A percentile compares a stretch with the other conserved stretches of the same genome.
phyloP scores from a whole-genome alignment of 2,888 invertebrate species.

The Tachina fera region DNA sequence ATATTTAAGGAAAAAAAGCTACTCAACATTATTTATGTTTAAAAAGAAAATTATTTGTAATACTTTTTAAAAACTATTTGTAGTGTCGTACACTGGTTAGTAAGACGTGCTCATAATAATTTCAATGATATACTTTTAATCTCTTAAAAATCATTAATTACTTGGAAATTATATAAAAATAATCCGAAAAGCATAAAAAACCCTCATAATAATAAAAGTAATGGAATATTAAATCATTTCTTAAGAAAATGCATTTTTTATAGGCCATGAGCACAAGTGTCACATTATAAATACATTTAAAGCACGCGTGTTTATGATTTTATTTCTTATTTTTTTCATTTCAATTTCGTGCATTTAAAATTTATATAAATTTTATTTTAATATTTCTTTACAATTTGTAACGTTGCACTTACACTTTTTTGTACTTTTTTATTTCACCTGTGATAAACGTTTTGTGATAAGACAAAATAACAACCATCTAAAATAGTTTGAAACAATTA shows the following conservation, averaged over 20 bases:
- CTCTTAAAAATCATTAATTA: constrained; percentile 42
- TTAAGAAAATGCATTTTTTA: constrained; percentile 46
- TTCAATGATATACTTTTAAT: neutral
- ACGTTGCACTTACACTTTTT: neutral
- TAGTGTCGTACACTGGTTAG: neutral
- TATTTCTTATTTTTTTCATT: constrained; percentile 3
- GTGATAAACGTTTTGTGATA: constrained; percentile 67
- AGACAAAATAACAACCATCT: constrained; percentile 15
- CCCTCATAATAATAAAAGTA: neutral
- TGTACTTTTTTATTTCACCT: constrained; percentile 50
- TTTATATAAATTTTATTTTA: constrained; percentile 68
- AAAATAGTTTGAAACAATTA: constrained; percentile 26
- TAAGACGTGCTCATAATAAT: constrained; percentile 6
- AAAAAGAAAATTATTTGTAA: too few species aligned
- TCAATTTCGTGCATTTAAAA: constrained; percentile 26
- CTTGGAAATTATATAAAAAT: constrained; percentile 43
- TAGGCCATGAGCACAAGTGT: constrained; percentile 47
- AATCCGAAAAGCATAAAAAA: constrained; percentile 7
- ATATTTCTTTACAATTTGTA: constrained; percentile 60
- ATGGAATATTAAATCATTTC: constrained; percentile 66
- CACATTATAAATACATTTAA: constrained; percentile 66
- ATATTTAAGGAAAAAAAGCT: too few species aligned
- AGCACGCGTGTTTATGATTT: constrained; percentile 64
- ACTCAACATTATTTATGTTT: too few species aligned
- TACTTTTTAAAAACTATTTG: too few species aligned